Evolutionary conservation across 2,888 invertebrate species (phyloP).

Genomic region (Blastobasis adustella): DNA sequence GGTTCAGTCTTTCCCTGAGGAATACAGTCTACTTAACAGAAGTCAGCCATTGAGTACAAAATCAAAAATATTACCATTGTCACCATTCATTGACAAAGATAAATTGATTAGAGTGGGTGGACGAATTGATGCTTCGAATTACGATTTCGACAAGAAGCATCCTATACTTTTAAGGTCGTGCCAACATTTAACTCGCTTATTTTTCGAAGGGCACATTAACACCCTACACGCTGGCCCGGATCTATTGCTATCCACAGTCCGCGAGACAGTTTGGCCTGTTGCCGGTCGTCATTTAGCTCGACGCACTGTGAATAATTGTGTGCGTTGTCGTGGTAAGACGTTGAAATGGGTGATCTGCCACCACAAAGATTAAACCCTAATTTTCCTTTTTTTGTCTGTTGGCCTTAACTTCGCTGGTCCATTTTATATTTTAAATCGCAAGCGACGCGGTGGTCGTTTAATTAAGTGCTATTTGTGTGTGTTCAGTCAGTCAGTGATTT

Average conservation of each 20-base stretch:
- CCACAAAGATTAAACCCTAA: not conserved
- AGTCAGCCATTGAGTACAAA: not conserved
- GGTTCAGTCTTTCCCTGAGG: not conserved
- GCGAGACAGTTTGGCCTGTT: not conserved
- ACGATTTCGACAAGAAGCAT: slow-evolving; percentile 1
- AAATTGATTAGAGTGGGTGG: slow-evolving; percentile 2
- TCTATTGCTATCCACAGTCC: not conserved
- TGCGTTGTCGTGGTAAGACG: not conserved
- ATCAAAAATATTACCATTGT: slow-evolving; percentile 2
- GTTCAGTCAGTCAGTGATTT: slow-evolving; percentile 2
- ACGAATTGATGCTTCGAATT: not conserved
- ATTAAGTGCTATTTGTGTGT: slow-evolving; percentile 5
- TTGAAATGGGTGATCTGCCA: slow-evolving; percentile 1
- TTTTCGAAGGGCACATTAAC: not conserved
- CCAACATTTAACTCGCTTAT: not conserved
- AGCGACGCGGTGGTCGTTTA: slow-evolving; percentile 1
- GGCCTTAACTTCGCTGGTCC: slow-evolving; percentile 3
- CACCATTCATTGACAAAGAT: slow-evolving; percentile 1
- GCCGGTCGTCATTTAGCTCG: not conserved
- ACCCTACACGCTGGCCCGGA: not conserved
- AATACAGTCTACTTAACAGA: not conserved
- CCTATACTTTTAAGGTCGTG: slow-evolving; percentile 1
- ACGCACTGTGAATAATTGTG: not conserved
- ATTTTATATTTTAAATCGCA: slow-evolving; percentile 3
- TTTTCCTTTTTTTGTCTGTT: slow-evolving; percentile 3